phyloP scores from a whole-genome alignment of 2,797 vertebrate genomes.

The Fistularia tabacaria region DNA sequence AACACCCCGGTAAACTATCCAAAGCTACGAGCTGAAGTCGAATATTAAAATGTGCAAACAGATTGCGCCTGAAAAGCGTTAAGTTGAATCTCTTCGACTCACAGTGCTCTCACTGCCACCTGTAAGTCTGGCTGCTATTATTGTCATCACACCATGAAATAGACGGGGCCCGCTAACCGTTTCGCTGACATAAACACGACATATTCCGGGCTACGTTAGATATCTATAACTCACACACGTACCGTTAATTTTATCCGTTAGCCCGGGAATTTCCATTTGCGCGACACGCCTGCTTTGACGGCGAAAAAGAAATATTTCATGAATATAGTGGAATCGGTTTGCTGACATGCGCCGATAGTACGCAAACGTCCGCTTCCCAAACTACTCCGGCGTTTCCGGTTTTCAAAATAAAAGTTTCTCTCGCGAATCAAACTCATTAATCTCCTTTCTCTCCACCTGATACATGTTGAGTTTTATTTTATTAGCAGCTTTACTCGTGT shows the following conservation, averaged over 20 bases:
- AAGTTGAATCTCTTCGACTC: no score
- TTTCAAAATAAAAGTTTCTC: slow-evolving; percentile 47
- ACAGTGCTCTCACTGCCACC: background rate
- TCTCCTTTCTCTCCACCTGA: no score
- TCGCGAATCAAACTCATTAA: no score
- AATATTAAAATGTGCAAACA: no score
- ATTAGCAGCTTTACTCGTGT: background rate
- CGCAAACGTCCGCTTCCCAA: slow-evolving; percentile 57
- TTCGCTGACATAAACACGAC: slow-evolving; percentile 9
- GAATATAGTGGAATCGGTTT: background rate
- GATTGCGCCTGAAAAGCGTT: no score
- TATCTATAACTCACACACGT: slow-evolving; percentile 1
- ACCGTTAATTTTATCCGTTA: slow-evolving; percentile 45
- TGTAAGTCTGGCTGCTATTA: background rate
- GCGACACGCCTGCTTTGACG: background rate
- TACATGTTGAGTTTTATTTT: no score
- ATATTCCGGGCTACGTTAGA: background rate
- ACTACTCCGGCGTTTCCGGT: slow-evolving; percentile 28
- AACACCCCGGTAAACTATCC: no score
- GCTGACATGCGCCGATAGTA: slow-evolving; percentile 60
- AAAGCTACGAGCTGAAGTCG: no score
- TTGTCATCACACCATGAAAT: slow-evolving; percentile 17
- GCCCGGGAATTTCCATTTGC: slow-evolving; percentile 33
- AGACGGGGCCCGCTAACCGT: slow-evolving; percentile 39
- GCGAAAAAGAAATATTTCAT: slow-evolving; percentile 5